Base-by-base conservation (phyloP, 2,113 vertebrate species). In the Eulacestoma nigropectus region DNA sequence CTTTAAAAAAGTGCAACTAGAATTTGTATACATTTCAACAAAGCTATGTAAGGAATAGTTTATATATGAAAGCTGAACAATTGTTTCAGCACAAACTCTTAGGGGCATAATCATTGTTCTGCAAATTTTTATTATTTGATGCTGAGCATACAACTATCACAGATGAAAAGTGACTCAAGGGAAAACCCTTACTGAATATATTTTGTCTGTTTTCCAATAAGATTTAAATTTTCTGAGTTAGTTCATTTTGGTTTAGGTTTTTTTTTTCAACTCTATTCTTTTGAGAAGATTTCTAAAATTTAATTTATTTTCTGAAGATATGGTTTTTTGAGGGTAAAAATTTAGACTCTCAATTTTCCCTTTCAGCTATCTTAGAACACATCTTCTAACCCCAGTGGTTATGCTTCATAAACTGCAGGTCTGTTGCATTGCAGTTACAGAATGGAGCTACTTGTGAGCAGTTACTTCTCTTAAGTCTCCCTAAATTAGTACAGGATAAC, bases 271-370 rank as follows among this genome's bases (percentile, higher is more conserved):
- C 9, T 62, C 6, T 11, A 6, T 75, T 65, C 5, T 8, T 76
- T 44, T 93, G 22, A 16, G 10, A 65, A 89, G 25, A 44, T 44
- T 81, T 70, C 37, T 30, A 18, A 84, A 70, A 52, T 63, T 7
- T 41, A 46, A n/a, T 44, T 33, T 23, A 4, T 69, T 91, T 84
- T 74, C 42, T 64, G 16, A 91, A 81, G 32, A 15, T 16, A 39
- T 0, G 1, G 1, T 0, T 22, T 52, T 59, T 39, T 44, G 21
- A 64, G 15, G 14, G 5, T 27, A 82, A 65, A 62, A 85, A 46
- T 14, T 64, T 47, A 63, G 42, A 12, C 16, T 74, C 12, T 59
- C 23, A 10, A 0, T 75, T 49, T 77, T 81, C 9, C 25, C 14
- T 14, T 68, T 46, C 46, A 37, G 25, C 3, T 85, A 30, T 39